Conservation (phyloP, 2,797 vertebrate genomes). For the Todus mexicanus region DNA sequence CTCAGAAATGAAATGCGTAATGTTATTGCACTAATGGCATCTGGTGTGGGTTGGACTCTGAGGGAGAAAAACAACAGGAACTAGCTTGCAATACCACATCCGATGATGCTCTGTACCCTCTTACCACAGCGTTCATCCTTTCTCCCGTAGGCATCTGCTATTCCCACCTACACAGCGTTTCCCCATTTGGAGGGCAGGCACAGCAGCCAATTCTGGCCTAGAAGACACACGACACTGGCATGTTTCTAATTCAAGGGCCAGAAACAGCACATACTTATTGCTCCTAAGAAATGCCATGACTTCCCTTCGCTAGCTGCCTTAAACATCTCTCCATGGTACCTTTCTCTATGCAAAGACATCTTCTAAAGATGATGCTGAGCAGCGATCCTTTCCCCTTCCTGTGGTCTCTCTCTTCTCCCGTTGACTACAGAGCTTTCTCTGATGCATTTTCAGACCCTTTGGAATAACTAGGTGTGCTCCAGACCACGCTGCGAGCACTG, state of each 20-base stretch:
- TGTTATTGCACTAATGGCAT: not conserved
- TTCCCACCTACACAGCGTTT: not conserved
- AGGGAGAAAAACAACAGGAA: not conserved
- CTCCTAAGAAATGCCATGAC: not conserved
- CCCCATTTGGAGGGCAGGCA: not conserved
- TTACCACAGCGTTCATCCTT: not conserved
- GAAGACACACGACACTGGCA: not conserved
- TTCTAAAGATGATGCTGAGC: not conserved
- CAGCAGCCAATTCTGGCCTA: not conserved
- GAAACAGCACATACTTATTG: not conserved
- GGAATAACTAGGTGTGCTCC: not conserved
- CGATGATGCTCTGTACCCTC: not conserved
- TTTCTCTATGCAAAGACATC: not conserved
- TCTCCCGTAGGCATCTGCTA: not conserved
- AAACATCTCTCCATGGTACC: not conserved
- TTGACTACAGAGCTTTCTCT: not conserved
- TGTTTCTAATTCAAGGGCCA: not conserved
- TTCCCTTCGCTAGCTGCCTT: not conserved
- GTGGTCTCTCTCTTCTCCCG: not conserved
- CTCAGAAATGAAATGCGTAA: not conserved
- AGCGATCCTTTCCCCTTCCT: not conserved
- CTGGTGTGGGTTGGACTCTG: not conserved
- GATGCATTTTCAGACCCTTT: not conserved
- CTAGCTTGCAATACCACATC: not conserved
- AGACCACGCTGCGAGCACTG: not conserved